Evolutionary conservation across 1,140 invertebrate genomes (phyloP), one percentile per base, ranked within the genome.

Genomic region (Listronotus bonariensis): DNA sequence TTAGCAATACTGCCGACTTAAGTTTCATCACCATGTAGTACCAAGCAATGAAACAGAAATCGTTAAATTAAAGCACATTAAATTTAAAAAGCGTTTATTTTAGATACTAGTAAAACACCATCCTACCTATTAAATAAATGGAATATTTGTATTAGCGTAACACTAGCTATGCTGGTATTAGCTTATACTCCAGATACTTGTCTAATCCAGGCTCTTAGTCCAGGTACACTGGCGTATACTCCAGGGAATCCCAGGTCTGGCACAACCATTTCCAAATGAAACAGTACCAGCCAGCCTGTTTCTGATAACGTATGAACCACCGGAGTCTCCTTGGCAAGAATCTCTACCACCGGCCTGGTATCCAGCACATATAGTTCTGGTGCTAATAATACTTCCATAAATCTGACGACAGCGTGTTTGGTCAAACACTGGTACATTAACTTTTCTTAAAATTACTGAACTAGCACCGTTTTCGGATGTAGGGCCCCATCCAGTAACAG

Each of bases 301-400:
- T 69, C 80, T 73, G 7, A 77, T 68, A 6, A 82, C 79, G 10
- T 81, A 63, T 0, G 87, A 87, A 3, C 88, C 87, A 17, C 88
- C 87, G 6, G 86, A 88, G 71, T 89, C 87, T 1, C 86, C 87
- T 59, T 84, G 80, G 71, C 87, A 89, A 6, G 87, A 80, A 68
- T 88, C 87, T 48, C 77, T 81, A 1, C 74, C 55, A 6, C 80
- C 80, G 9, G 74, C 69, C 49, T 74, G 72, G 48, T 36, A 76
- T 8, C 77, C 78, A 42, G 76, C 78, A 57, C 78, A 79, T 32
- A 78, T 72, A 69, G 75, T 78, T 57, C 70, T 67, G 31, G 70
- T 68, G 9, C 77, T 80, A 5, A 82, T 70, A 26, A 72, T 79
- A 70, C 3, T 18, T 11, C 48, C 46, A 17, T 67, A 69, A 10